Percentiles rank a stretch among this genome's conserved stretches.
Conservation (phyloP, 2,113 vertebrate species). For the Poeciliopsis retropinna region DNA sequence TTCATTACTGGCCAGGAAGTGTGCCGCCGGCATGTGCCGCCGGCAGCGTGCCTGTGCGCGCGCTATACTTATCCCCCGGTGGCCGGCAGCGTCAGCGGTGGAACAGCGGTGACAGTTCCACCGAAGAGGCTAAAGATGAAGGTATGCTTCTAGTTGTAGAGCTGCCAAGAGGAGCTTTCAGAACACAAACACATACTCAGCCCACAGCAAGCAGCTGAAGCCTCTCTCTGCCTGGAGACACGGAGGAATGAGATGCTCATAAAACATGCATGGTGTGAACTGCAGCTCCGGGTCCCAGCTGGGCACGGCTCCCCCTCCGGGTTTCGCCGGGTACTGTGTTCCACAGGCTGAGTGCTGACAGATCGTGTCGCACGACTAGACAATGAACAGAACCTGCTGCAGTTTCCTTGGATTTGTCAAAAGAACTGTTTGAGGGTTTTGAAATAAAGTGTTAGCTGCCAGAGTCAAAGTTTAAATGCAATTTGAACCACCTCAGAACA, state of each 20-base stretch:
- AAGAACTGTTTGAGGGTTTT: not conserved
- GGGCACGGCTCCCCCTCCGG: slow-evolving; percentile 25
- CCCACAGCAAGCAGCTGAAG: slow-evolving; percentile 28
- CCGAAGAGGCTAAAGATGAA: slow-evolving; percentile 34
- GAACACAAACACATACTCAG: slow-evolving; percentile 4
- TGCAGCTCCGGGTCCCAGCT: slow-evolving; percentile 49
- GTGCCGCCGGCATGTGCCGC: slow-evolving; percentile 37
- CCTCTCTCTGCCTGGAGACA: slow-evolving; percentile 67
- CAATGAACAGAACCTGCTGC: not conserved
- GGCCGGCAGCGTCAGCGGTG: slow-evolving; percentile 28
- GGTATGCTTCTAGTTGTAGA: slow-evolving; percentile 34
- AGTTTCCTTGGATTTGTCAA: slow-evolving; percentile 8
- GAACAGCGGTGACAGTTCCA: slow-evolving; percentile 36
- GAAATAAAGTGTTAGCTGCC: too few species aligned
- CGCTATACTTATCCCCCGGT: slow-evolving; percentile 55
- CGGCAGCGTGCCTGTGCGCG: slow-evolving; percentile 42
- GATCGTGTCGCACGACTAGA: not conserved
- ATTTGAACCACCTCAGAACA: too few species aligned
- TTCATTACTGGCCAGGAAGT: slow-evolving; percentile 73
- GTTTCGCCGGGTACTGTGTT: slow-evolving; percentile 29
- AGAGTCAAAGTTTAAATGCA: too few species aligned
- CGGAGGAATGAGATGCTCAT: slow-evolving; percentile 69
- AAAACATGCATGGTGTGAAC: slow-evolving; percentile 69
- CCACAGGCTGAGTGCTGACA: slow-evolving; percentile 1
- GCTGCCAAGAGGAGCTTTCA: slow-evolving; percentile 8